These are phyloP conservation scores for Tonatia bakeri DNA, from an alignment of 2,113 vertebrate species.

Conservation along the genomic window DNA sequence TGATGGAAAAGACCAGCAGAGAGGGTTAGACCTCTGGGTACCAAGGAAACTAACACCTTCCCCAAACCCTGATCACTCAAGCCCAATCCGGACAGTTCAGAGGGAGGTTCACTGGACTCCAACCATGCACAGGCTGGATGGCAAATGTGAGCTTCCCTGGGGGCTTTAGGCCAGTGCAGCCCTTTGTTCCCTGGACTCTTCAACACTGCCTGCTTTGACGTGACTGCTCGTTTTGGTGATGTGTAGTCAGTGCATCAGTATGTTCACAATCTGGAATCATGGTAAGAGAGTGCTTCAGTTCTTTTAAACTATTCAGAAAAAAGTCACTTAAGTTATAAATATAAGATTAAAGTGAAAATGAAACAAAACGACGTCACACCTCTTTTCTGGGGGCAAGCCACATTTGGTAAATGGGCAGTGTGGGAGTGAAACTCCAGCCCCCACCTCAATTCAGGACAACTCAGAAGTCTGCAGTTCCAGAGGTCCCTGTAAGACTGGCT, in stretches of 20 bases:
- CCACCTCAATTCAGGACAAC: not conserved
- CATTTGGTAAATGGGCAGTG: not conserved
- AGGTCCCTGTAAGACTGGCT: not conserved
- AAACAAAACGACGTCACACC: not conserved
- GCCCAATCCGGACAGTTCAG: not conserved
- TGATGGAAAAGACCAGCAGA: not conserved
- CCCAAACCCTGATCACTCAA: constrained; percentile 16
- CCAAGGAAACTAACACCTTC: constrained; percentile 19
- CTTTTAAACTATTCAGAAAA: constrained; percentile 81
- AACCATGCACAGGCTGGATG: constrained; percentile 53
- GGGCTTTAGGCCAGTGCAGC: constrained; percentile 72
- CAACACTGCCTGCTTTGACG: constrained; percentile 80
- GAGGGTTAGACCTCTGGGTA: not conserved
- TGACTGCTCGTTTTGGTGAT: constrained; percentile 85
- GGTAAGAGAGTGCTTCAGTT: constrained; percentile 78
- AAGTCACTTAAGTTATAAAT: constrained; percentile 84
- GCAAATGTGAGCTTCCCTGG: constrained; percentile 64
- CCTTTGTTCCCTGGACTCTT: constrained; percentile 80
- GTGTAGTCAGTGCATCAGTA: constrained; percentile 83
- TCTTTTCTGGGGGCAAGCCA: not conserved
- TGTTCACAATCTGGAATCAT: constrained; percentile 84
- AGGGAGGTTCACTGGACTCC: constrained; percentile 18
- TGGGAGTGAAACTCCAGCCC: not conserved
- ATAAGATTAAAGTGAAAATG: constrained; percentile 59
- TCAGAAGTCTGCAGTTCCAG: not conserved